These are phyloP conservation scores for Dichetophora obliterata DNA, from an alignment of 2,888 invertebrate genomes.

Conservation along the genomic window DNA sequence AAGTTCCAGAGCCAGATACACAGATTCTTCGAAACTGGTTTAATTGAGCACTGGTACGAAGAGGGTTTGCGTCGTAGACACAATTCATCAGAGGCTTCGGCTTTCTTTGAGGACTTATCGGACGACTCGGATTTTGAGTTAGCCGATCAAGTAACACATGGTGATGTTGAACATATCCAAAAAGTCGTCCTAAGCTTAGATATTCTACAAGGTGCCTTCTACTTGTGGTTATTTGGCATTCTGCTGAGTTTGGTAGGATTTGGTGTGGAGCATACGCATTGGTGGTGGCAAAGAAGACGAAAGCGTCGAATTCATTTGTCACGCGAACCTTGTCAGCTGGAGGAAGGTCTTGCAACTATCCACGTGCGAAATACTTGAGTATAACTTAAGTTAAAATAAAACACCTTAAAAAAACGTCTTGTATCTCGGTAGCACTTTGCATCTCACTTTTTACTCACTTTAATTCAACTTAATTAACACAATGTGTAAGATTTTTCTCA, in stretches of 20 bases:
- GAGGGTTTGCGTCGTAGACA: constrained; percentile 47
- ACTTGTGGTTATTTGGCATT: constrained; percentile 62
- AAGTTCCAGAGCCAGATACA: constrained; percentile 58
- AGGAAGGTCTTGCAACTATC: no score
- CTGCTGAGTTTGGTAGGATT: constrained; percentile 53
- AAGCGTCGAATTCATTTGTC: neutral
- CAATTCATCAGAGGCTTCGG: constrained; percentile 49
- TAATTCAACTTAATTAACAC: no score
- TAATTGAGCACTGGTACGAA: constrained; percentile 61
- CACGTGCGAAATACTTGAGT: no score
- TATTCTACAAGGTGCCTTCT: constrained; percentile 64
- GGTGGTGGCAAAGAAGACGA: neutral
- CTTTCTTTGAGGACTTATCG: constrained; percentile 40
- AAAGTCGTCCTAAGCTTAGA: constrained; percentile 59
- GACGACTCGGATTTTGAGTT: constrained; percentile 44
- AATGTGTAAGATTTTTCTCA: no score
- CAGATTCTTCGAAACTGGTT: constrained; percentile 59
- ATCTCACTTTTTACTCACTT: no score
- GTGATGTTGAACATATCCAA: constrained; percentile 43
- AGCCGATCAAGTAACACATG: constrained; percentile 43
- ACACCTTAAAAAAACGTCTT: no score
- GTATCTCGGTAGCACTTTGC: no score
- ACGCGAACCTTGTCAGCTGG: no score
- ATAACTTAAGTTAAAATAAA: no score
- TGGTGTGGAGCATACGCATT: constrained; percentile 45